These are phyloP conservation scores for Thalassophryne amazonica DNA, from an alignment of 2,797 vertebrate species.

Conservation along the genomic window DNA sequence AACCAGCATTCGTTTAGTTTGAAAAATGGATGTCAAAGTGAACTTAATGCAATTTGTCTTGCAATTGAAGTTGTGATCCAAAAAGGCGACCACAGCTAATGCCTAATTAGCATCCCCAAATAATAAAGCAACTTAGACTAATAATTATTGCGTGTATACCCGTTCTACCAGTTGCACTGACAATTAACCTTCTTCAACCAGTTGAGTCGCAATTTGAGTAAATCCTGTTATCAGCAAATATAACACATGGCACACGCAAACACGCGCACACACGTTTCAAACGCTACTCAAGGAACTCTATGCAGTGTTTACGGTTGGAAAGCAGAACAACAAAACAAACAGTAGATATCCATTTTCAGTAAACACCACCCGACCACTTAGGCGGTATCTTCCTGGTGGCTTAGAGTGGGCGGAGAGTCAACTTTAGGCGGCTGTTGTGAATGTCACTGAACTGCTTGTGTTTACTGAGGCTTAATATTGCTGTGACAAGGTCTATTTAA, in stretches of 20 bases:
- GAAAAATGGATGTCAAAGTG: constrained; percentile 74
- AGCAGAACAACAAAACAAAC: constrained; percentile 78
- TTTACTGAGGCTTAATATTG: constrained; percentile 68
- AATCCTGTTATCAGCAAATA: constrained; percentile 86
- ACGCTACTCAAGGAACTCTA: constrained; percentile 72
- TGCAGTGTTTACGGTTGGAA: constrained; percentile 72
- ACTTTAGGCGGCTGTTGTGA: constrained; percentile 69
- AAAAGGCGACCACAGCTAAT: constrained; percentile 69
- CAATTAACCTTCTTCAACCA: constrained; percentile 84
- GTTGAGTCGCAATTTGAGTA: constrained; percentile 77
- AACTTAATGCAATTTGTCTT: constrained; percentile 78
- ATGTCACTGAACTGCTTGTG: constrained; percentile 75
- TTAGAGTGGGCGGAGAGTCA: constrained; percentile 69
- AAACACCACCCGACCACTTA: constrained; percentile 71
- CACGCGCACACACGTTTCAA: constrained; percentile 49
- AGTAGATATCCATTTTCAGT: constrained; percentile 73
- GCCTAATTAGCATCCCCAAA: constrained; percentile 79
- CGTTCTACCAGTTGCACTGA: constrained; percentile 75
- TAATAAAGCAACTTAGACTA: constrained; percentile 79
- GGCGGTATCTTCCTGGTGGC: constrained; percentile 63
- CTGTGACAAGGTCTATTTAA: constrained; percentile 64
- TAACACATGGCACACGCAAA: constrained; percentile 73
- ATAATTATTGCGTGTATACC: constrained; percentile 79
- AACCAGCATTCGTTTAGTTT: constrained; percentile 69
- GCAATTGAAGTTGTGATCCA: constrained; percentile 76